Base-by-base conservation (phyloP, 2,113 vertebrate species). In the Vidua macroura region DNA sequence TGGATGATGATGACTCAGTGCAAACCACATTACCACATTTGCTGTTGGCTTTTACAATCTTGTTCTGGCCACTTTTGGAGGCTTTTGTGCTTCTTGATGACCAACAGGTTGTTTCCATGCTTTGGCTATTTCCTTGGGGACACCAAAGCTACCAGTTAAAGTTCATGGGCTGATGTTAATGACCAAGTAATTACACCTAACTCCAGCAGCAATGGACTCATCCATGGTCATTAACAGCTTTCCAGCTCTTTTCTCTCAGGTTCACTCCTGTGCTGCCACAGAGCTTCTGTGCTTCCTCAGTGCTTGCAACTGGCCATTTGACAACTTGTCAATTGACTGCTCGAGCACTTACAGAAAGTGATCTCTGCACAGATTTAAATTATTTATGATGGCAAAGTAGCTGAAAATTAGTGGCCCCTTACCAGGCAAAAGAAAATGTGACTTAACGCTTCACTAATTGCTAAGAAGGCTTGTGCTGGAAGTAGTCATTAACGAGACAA, bases 321-420 rank as follows among this genome's bases (percentile, higher is more conserved):
- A 90, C 90, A 94, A 37, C 52, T 92, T 88, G 83, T 94, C 95
- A 70, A 93, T 81, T 93, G 90, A 35, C 85, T 83, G 41, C 90
- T 96, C 86, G 70, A 67, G 94, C 88, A 92, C 79, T 96, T 96
- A 77, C 39, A 95, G 78, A 92, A 90, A 94, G 59, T 62, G 46
- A 88, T 90, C 67, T 80, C 88, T 56, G 64, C 48, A 74, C 39
- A 35, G 80, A 63, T 81, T 92, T 95, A 90, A 96, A 96, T 93
- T 86, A 96, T 96, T 96, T 95, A 94, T 88, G 64, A 80, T 17
- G n/a, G 79, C 51, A 92, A 96, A 96, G 95, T 88, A 96, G 83
- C 48, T 92, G 96, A 92, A 92, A 94, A 94, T 93, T 86, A 96
- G 76, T 86, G 76, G 25, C 33, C 55, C 59, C 86, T 94, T 92